A percentile compares a stretch with the other conserved stretches of the same genome.
Conservation (phyloP, 2,888 invertebrate species). For the Macrosoma leucophasiata region DNA sequence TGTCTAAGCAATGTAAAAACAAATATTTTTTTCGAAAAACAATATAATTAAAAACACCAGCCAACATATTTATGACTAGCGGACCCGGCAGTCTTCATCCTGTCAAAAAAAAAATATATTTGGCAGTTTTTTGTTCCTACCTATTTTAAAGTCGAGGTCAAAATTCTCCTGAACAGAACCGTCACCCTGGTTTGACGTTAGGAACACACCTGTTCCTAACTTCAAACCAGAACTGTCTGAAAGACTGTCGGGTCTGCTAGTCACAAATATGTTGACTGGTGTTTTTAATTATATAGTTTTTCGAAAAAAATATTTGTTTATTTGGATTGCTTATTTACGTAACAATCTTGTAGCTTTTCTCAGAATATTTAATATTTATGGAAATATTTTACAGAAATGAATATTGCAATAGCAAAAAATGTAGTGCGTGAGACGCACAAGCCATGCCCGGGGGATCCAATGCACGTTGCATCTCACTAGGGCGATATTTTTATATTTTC, state of each 20-base stretch:
- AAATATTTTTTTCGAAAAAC: conserved; percentile 4
- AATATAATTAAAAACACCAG: not conserved
- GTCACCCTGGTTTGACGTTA: too few species aligned
- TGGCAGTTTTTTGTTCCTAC: too few species aligned
- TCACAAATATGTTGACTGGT: too few species aligned
- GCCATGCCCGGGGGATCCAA: conserved; percentile 42
- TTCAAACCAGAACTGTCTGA: too few species aligned
- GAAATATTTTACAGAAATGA: conserved; percentile 10
- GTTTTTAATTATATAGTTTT: not conserved
- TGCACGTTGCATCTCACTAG: conserved; percentile 49
- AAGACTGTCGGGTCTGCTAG: too few species aligned
- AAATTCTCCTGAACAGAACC: too few species aligned
- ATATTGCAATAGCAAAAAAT: conserved; percentile 5
- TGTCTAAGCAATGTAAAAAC: too few species aligned
- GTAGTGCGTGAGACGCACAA: conserved; percentile 36
- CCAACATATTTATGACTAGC: too few species aligned
- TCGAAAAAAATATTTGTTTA: conserved; percentile 6
- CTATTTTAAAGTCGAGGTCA: too few species aligned
- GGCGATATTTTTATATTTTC: conserved; percentile 59
- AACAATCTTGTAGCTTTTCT: conserved; percentile 6
- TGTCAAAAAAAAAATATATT: too few species aligned
- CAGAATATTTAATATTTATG: conserved; percentile 9
- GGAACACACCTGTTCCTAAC: too few species aligned
- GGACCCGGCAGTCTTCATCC: too few species aligned
- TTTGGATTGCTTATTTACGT: conserved; percentile 4